Conservation (phyloP, 2,797 vertebrate genomes). For the Tenualosa thibaudeaui region DNA sequence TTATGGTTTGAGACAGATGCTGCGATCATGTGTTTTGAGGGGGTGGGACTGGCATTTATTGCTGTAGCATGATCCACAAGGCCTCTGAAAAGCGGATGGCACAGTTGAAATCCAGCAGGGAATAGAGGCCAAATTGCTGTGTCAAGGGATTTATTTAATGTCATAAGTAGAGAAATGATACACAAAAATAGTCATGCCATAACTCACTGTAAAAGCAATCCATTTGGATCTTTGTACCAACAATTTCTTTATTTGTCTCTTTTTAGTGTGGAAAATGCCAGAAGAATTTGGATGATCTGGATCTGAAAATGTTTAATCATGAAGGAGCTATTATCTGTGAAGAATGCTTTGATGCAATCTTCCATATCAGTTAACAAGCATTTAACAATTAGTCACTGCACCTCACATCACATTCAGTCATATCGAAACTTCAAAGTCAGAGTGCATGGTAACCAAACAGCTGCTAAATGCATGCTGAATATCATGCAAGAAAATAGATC, state of each 20-base stretch:
- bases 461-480: not conserved
- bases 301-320: constrained; percentile 57
- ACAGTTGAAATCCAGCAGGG: not conserved
- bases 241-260: not conserved
- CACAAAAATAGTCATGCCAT: not conserved
- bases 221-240: not conserved
- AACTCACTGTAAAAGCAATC: not conserved
- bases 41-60: not conserved
- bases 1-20: constrained; percentile 13
- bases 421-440: not conserved
- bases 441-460: not conserved
- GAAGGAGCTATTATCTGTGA: constrained; percentile 59
- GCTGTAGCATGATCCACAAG: not conserved
- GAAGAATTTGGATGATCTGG: constrained; percentile 59
- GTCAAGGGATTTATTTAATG: not conserved
- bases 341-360: constrained; percentile 56
- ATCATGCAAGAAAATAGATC: not conserved
- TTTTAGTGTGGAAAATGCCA: constrained; percentile 32
- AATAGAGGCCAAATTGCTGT: not conserved
- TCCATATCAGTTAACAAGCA: constrained; percentile 29
- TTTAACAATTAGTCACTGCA: not conserved
- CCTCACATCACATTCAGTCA: not conserved
- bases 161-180: not conserved
- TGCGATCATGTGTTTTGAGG: not conserved
- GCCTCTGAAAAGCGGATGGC: not conserved